These are phyloP conservation scores for Drosophila quinaria DNA, from an alignment of 2,888 invertebrate species.

Conservation along the genomic window DNA sequence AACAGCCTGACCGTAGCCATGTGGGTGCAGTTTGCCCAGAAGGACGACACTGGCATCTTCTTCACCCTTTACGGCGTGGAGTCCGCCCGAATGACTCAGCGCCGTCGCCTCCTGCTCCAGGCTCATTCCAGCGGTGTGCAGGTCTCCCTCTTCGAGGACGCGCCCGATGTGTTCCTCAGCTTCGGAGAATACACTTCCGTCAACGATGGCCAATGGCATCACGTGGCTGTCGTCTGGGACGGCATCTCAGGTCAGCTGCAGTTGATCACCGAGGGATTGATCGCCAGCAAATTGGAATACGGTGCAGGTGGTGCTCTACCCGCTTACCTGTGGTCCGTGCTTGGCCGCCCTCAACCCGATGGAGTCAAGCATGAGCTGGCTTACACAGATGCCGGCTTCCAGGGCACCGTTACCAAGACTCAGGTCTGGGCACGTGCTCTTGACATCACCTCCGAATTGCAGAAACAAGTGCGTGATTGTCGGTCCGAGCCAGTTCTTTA, in stretches of 20 bases:
- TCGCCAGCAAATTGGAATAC: slow-evolving; percentile 96
- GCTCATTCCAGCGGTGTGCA: slow-evolving; percentile 97
- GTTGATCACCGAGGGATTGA: slow-evolving; percentile 97
- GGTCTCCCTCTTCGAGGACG: slow-evolving; percentile 94
- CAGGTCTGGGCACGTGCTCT: slow-evolving; percentile 97
- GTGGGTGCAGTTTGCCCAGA: slow-evolving; percentile 98
- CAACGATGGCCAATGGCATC: slow-evolving; percentile 99
- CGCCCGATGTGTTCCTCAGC: slow-evolving; percentile 95
- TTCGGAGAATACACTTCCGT: slow-evolving; percentile 96
- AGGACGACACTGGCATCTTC: slow-evolving; percentile 96
- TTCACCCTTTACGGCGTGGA: slow-evolving; percentile 96
- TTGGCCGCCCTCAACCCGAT: slow-evolving; percentile 95
- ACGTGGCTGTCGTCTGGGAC: slow-evolving; percentile 97
- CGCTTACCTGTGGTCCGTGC: slow-evolving; percentile 95
- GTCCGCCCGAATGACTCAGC: slow-evolving; percentile 91
- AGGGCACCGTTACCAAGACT: slow-evolving; percentile 96
- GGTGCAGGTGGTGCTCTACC: slow-evolving; percentile 94
- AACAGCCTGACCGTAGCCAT: slow-evolving; percentile 95
- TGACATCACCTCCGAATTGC: slow-evolving; percentile 96
- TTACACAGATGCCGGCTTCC: slow-evolving; percentile 96
- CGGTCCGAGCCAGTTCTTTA: slow-evolving; percentile 96
- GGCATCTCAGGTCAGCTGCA: slow-evolving; percentile 95
- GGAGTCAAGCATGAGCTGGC: slow-evolving; percentile 87
- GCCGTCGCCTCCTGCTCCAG: slow-evolving; percentile 93
- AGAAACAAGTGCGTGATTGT: slow-evolving; percentile 97